Evolutionary conservation across 2,797 vertebrate genomes (phyloP).

Genomic region (Eidolon dupreanum): DNA sequence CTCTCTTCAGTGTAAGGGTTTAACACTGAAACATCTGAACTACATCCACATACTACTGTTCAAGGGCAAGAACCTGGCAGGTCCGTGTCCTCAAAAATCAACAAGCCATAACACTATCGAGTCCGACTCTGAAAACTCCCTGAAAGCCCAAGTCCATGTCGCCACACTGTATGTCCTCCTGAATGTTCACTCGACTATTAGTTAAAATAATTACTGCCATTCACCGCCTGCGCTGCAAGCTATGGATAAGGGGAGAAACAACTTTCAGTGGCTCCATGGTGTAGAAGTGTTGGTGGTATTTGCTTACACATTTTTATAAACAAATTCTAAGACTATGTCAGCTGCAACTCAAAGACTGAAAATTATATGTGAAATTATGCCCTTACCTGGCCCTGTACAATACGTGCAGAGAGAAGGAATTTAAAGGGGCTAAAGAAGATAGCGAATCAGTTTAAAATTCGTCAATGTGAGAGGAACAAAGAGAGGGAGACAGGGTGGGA

Average conservation of each 20-base stretch:
- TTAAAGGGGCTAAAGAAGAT: constrained; percentile 20
- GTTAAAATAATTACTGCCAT: constrained; percentile 60
- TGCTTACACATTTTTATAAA: constrained; percentile 44
- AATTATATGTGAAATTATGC: constrained; percentile 4
- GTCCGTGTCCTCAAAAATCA: constrained; percentile 71
- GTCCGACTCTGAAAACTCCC: constrained; percentile 35
- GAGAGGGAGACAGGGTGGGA: not conserved
- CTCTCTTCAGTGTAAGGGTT: constrained; percentile 19
- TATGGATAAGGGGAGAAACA: not conserved
- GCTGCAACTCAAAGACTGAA: not conserved
- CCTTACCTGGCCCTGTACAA: not conserved
- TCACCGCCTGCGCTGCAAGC: constrained; percentile 52
- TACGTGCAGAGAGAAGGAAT: not conserved
- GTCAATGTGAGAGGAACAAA: constrained; percentile 70
- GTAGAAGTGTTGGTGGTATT: not conserved
- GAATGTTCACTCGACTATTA: constrained; percentile 53
- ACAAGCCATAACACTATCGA: constrained; percentile 67
- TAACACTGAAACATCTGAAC: not conserved
- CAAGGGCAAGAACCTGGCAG: constrained; percentile 52
- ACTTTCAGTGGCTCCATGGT: not conserved
- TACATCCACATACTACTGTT: not conserved
- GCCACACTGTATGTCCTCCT: not conserved
- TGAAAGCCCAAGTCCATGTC: not conserved
- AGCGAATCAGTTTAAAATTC: constrained; percentile 50
- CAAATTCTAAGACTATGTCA: constrained; percentile 8